These are phyloP conservation scores for Agrilus planipennis DNA, from an alignment of 1,140 invertebrate genomes.

Conservation along the genomic window DNA sequence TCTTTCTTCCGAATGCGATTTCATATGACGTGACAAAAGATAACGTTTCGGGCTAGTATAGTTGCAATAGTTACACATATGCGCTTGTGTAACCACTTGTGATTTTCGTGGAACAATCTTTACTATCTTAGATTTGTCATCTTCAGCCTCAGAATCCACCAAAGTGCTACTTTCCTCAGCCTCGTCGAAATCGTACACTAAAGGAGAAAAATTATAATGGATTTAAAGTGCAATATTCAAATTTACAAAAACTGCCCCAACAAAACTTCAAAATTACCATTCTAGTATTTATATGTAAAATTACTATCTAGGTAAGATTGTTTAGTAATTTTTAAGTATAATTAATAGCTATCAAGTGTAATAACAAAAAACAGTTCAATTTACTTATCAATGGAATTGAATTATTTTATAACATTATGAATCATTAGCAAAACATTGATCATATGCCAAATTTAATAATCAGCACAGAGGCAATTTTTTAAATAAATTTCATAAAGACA, in stretches of 20 bases:
- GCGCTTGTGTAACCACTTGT: conserved; percentile 54
- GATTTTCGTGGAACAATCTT: conserved; percentile 58
- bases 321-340: too few relatives aligned
- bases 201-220: conserved; percentile 3
- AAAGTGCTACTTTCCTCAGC: conserved; percentile 42
- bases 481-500: too few relatives aligned
- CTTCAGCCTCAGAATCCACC: conserved; percentile 53
- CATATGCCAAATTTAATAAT: too few relatives aligned
- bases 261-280: neutral
- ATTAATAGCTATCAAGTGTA: too few relatives aligned
- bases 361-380: too few relatives aligned
- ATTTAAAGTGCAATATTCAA: neutral
- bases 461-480: too few relatives aligned
- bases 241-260: neutral
- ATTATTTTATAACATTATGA: too few relatives aligned
- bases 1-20: conserved; percentile 87
- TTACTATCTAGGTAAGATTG: too few relatives aligned
- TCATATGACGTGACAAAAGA: conserved; percentile 85
- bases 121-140: conserved; percentile 56
- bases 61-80: conserved; percentile 83
- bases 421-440: too few relatives aligned
- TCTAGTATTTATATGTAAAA: neutral
- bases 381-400: too few relatives aligned
- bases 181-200: conserved; percentile 55
- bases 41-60: conserved; percentile 85